Base-by-base conservation (phyloP, 1,140 invertebrate genomes). In the Melanaphis sacchari region DNA sequence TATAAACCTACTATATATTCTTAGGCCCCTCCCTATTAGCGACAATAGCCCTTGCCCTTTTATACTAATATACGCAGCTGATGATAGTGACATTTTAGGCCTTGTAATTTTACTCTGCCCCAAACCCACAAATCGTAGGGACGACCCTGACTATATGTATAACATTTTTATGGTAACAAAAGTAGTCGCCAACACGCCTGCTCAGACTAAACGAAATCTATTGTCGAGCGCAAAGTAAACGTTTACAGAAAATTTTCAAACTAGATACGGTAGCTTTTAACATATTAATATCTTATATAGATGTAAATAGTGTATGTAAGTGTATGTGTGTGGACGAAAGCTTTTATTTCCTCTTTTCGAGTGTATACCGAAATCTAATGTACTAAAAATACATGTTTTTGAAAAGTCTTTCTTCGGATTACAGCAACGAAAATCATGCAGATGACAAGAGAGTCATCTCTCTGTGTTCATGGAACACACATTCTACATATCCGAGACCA, bases 361-460 rank as follows among this genome's bases (percentile, higher is more conserved):
- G 46, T 88, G 36, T 22, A 85, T 31, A 88, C 59, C 59, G 15
- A 66, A 66, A 66, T 66, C 38, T 36, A 89, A 90, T 26, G 38
- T 38, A 90, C 38, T 26, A 31, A 52, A 90, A 90, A 38, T 40
- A 54, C 11, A 59, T 59, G 89, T 36, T 52, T 90, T 59, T 90
- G 4, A 59, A 90, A 90, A 54, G 52, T 59, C 36, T 26, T 66
- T 40, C 36, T 90, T 59, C 36, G 43, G 46, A 36, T 59, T 90
- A 49, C 22, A 15, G 54, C 49, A 87, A 54, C 52, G 11, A 59
- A 90, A 90, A 90, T 59, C 52, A 59, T 90, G 52, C 52, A 90
- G 52, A 90, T 90, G 89, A 90, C 89, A 59, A 90, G 89, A 88
- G 31, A 90, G 36, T n/a, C n/a, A n/a, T n/a, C n/a, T n/a, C n/a